Conservation (phyloP, 2,888 invertebrate species). For the Cinara cedri region DNA sequence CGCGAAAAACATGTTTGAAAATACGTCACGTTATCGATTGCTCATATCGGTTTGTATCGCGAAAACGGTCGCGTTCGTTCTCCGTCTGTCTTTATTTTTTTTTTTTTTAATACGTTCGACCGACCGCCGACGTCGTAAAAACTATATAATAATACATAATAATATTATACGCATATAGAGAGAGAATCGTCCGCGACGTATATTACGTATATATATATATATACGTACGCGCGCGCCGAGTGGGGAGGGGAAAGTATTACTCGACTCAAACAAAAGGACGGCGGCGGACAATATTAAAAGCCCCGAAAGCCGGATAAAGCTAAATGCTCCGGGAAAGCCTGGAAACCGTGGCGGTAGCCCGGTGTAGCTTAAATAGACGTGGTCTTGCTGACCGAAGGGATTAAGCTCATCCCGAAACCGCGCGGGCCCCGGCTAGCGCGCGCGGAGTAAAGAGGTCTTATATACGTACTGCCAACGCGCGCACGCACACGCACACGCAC, state of each 20-base stretch:
- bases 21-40: too few relatives aligned
- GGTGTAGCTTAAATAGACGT: conserved; percentile 55
- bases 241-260: conserved; percentile 46
- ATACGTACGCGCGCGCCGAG: conserved; percentile 18
- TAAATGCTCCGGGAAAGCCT: conserved; percentile 55
- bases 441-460: conserved; percentile 53
- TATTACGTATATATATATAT: too few relatives aligned
- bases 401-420: conserved; percentile 48
- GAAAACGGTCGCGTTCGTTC: too few relatives aligned
- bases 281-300: conserved; percentile 53
- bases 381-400: conserved; percentile 57
- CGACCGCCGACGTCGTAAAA: too few relatives aligned
- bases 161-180: conserved; percentile 22
- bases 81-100: too few relatives aligned
- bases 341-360: conserved; percentile 47
- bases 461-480: too few relatives aligned
- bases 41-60: too few relatives aligned
- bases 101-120: conserved; percentile 20
- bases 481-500: too few relatives aligned
- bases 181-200: conserved; percentile 9
- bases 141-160: too few relatives aligned
- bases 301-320: conserved; percentile 57
- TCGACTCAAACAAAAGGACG: conserved; percentile 54
- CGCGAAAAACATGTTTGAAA: too few relatives aligned
- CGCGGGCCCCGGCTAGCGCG: too few relatives aligned